These are phyloP conservation scores for Didymodactylos carnosus DNA, from an alignment of 2,888 invertebrate species.

Conservation along the genomic window DNA sequence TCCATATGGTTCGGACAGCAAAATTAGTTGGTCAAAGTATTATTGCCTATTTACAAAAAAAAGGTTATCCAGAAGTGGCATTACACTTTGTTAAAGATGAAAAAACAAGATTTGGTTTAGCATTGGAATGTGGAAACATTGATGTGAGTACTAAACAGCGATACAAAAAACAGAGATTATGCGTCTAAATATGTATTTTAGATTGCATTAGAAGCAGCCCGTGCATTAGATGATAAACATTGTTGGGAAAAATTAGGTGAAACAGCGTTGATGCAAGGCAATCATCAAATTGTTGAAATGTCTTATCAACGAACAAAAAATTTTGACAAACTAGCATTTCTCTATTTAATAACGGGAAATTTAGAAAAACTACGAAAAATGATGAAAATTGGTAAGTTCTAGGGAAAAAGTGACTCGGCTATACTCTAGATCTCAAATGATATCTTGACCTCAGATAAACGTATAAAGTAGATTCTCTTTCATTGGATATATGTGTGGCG, in stretches of 20 bases:
- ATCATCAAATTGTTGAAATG: constrained; percentile 68
- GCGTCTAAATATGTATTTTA: constrained; percentile 17
- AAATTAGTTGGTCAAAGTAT: constrained; percentile 94
- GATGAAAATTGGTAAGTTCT: constrained; percentile 69
- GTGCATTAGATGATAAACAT: constrained; percentile 69
- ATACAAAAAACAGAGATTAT: no score
- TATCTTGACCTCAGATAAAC: no score
- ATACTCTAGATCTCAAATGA: no score
- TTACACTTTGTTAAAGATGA: constrained; percentile 96
- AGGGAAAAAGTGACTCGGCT: no score
- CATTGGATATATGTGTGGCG: background rate
- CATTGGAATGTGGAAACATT: constrained; percentile 91
- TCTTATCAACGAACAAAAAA: constrained; percentile 97
- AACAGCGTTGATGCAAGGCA: constrained; percentile 60
- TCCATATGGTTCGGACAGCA: constrained; percentile 77
- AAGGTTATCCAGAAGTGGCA: constrained; percentile 95
- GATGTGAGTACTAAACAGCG: constrained; percentile 44
- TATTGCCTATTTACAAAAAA: constrained; percentile 91
- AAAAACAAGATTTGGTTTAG: constrained; percentile 78
- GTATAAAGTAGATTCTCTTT: background rate
- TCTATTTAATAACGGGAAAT: constrained; percentile 93
- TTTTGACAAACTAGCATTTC: constrained; percentile 89
- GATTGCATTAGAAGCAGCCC: constrained; percentile 73
- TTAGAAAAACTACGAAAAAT: constrained; percentile 87
- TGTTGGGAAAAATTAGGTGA: constrained; percentile 91